These are phyloP conservation scores for Eugnorisma glareosa DNA, from an alignment of 2,888 invertebrate genomes.

Conservation along the genomic window DNA sequence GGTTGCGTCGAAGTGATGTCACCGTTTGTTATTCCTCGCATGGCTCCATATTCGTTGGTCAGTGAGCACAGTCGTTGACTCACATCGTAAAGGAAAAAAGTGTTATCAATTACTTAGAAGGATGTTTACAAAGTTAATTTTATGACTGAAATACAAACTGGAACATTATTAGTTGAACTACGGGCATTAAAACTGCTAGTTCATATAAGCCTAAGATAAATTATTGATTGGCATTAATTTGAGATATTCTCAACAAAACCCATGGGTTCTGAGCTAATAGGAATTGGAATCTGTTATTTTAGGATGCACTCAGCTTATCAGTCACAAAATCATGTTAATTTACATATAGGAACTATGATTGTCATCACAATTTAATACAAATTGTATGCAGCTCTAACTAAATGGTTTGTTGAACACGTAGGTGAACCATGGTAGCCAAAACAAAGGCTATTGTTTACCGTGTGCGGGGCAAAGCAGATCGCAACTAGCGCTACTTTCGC, in stretches of 20 bases:
- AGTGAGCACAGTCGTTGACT: constrained; percentile 79
- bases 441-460: constrained; percentile 88
- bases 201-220: background rate
- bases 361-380: constrained; percentile 61
- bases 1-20: constrained; percentile 84
- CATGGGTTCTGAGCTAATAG: background rate
- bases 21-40: constrained; percentile 86
- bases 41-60: constrained; percentile 77
- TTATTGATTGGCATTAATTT: background rate
- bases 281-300: background rate
- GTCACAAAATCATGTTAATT: constrained; percentile 33
- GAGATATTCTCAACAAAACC: background rate
- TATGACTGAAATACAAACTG: constrained; percentile 51
- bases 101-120: constrained; percentile 68
- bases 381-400: constrained; percentile 72
- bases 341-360: constrained; percentile 49
- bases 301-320: constrained; percentile 11
- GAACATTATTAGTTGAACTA: constrained; percentile 20
- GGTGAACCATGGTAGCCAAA: constrained; percentile 83
- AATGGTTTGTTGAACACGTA: constrained; percentile 81
- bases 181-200: background rate
- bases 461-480: constrained; percentile 81
- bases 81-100: constrained; percentile 78
- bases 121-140: constrained; percentile 62
- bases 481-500: constrained; percentile 84